Base-by-base conservation (phyloP, 1,140 invertebrate genomes). In the Achatina immaculata region DNA sequence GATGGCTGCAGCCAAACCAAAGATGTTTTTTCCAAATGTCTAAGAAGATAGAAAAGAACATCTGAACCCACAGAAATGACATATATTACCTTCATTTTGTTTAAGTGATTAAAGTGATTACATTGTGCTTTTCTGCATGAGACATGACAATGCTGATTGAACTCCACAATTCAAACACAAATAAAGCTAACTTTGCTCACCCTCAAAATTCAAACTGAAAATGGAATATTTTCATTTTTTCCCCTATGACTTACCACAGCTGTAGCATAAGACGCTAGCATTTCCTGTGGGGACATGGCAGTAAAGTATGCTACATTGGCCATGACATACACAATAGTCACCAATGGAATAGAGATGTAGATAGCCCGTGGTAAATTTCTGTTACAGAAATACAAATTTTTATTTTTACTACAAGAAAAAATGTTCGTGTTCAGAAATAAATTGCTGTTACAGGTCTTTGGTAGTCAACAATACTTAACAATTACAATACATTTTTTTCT, bases 1-100 rank as follows among this genome's bases (percentile, higher is more conserved):
- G n/a, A 95, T 95, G 94, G 97, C 98, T 0, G 97, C 96, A 91
- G 99, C 95, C 78, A 94, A 93, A 11, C 98, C 97, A 90, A 98
- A 99, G 16, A 98, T 91, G 69, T 94, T 93, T 87, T 98, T 95
- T 0, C 97, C 98, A 92, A 99, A 99, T 9, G 96, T 96, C 92
- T 95, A 88, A 51, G 85, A 84, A 14, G 55, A 66, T 71, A 9
- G 38, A 72, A 38, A 36, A 72, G 38, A 43, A 14, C 69, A 72
- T 9, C 14, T 66, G 14, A 66, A 11, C 9, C 14, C 19, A 19
- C 9, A 66, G 31, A 24, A 28, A 14, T 66, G 14, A 9, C 11
- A 66, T 19, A 66, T 14, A 51, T 14, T 14, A 51, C 11, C 24
- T 51, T 51, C 48, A 51, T 51, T 11, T 51, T 51, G 48, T 51